These are phyloP conservation scores for Paramormyrops hopkinsi DNA, from an alignment of 2,797 vertebrate genomes.

Conservation along the genomic window DNA sequence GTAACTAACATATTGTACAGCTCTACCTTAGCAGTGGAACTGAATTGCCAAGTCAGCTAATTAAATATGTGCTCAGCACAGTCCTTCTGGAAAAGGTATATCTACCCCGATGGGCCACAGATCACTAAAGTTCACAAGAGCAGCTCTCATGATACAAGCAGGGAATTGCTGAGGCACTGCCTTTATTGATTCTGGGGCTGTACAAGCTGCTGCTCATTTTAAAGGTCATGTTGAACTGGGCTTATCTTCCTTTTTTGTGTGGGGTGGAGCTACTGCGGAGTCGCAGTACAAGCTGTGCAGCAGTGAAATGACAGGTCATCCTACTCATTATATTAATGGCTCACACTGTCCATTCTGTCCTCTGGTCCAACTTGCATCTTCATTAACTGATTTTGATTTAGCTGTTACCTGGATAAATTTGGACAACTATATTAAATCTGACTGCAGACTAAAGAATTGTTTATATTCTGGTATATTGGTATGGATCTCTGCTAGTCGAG, in stretches of 20 bases:
- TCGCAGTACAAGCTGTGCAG: background rate
- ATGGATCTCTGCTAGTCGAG: background rate
- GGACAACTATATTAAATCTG: background rate
- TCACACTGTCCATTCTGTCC: background rate
- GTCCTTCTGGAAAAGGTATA: background rate
- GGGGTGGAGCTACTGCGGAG: background rate
- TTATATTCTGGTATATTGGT: background rate
- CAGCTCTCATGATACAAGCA: background rate
- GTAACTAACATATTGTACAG: background rate
- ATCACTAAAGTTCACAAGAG: background rate
- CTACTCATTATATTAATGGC: background rate
- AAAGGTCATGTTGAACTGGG: background rate
- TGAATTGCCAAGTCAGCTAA: background rate
- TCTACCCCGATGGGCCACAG: background rate
- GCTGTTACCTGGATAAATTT: background rate
- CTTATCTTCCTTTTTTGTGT: background rate
- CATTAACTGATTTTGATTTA: background rate
- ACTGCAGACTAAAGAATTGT: background rate
- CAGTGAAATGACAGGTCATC: background rate
- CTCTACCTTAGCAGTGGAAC: background rate
- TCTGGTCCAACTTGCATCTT: background rate
- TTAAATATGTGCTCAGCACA: slow-evolving; percentile 2
- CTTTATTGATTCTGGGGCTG: slow-evolving; percentile 12
- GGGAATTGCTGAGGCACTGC: background rate
- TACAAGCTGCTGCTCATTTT: background rate